Evolutionary conservation across 2,888 invertebrate species (phyloP).

Genomic region (Limnephilus auricula): DNA sequence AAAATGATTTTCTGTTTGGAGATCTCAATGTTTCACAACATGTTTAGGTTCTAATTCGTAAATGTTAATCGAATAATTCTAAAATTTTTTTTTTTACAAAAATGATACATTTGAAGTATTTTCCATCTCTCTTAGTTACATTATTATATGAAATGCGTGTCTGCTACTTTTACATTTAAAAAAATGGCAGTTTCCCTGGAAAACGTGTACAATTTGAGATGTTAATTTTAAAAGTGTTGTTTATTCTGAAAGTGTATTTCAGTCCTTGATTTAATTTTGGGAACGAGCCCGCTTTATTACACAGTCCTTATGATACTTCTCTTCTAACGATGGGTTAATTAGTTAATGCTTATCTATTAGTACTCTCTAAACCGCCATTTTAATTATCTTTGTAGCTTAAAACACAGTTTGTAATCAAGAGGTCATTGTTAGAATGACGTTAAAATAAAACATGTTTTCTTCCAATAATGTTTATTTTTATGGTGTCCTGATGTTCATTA

Average conservation of each 20-base stretch:
- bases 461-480: neutral
- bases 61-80: too few species aligned
- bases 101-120: too few species aligned
- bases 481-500: too few species aligned
- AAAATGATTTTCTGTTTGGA: too few species aligned
- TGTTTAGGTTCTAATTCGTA: too few species aligned
- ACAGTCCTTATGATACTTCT: slow-evolving; percentile 1
- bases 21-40: too few species aligned
- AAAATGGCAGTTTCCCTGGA: neutral
- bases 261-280: neutral
- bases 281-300: slow-evolving; percentile 8
- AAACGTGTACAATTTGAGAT: neutral
- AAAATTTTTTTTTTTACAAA: too few species aligned
- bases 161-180: neutral
- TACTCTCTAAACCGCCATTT: slow-evolving; percentile 15
- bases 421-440: neutral
- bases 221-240: neutral
- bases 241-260: neutral
- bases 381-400: slow-evolving; percentile 2
- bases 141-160: too few species aligned
- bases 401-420: slow-evolving; percentile 14
- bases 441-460: neutral
- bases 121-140: too few species aligned
- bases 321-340: slow-evolving; percentile 8
- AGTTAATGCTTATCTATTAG: slow-evolving; percentile 23